Base-by-base conservation (phyloP, 1,140 invertebrate genomes). In the Leptopilina clavipes region DNA sequence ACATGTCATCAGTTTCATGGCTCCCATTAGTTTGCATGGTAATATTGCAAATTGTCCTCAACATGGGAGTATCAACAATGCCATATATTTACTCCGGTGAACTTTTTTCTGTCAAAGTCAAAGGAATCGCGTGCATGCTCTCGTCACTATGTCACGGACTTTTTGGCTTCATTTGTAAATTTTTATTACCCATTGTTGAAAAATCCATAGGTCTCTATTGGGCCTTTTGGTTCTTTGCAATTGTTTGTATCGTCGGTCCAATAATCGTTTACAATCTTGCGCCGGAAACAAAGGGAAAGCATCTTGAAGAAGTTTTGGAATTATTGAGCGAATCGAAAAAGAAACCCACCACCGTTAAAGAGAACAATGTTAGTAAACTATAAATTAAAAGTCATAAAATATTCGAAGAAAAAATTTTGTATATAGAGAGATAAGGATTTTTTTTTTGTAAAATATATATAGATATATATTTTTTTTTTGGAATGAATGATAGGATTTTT, bases 151-250 rank as follows among this genome's bases (percentile, higher is more conserved):
- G 86, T 25, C 91, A 91, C 45, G 90, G 91, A 0, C 80, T 92
- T 40, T 91, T 92, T 25, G 90, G 92, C 1, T 94, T 94, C 82
- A 72, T 93, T 14, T 90, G 94, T 17, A 93, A 93, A 3, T 89
- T 92, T 54, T 86, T 91, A 40, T 94, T 93, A 82, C 83, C 88
- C 43, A 79, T 91, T 0, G 79, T 95, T n/a, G 91, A 92, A 75
- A 80, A 85, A 1, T 84, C 84, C 71, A 90, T 94, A 11, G 92
- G 92, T 10, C 91, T 92, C 40, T 92, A 95, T 79, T 92, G 90
- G 18, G 92, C 92, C 3, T 95, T 94, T 87, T 94, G 93, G 92
- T 86, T 94, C 22, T 96, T 95, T 87, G 90, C 94, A 10, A 89
- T 91, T 1, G 88, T 93, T 71, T 93, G 93, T 40, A 80, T 91